Percentiles rank a stretch among this genome's conserved stretches.
Conservation (phyloP, 2,888 invertebrate species). For the Drosophila infuscata region DNA sequence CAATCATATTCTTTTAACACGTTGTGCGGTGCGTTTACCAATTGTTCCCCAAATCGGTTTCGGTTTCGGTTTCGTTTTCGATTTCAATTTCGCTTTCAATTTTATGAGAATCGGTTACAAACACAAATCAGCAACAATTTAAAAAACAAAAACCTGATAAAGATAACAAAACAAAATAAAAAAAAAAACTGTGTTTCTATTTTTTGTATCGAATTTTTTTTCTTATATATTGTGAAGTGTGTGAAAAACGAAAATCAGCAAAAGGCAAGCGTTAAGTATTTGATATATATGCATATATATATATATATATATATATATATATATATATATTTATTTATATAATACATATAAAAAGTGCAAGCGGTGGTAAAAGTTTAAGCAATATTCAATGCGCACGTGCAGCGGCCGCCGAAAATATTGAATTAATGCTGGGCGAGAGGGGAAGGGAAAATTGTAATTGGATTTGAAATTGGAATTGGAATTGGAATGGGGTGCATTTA, state of each 20-base stretch:
- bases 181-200: not conserved
- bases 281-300: not conserved
- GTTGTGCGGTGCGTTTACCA: constrained; percentile 35
- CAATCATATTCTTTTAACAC: constrained; percentile 24
- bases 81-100: constrained; percentile 13
- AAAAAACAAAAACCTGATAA: constrained; percentile 9
- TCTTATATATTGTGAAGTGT: constrained; percentile 22
- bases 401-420: constrained; percentile 34
- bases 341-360: constrained; percentile 16
- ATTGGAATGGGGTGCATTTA: not conserved
- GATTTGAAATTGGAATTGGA: constrained; percentile 2
- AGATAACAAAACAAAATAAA: constrained; percentile 3
- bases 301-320: not conserved
- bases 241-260: constrained; percentile 17
- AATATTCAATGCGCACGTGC: constrained; percentile 60
- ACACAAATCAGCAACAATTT: not conserved
- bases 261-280: constrained; percentile 41
- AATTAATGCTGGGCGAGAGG: not conserved
- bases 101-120: not conserved
- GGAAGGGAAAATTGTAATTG: not conserved
- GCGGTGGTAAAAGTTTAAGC: constrained; percentile 9
- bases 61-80: not conserved
- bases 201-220: constrained; percentile 6
- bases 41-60: not conserved
- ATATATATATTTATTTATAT: not conserved